Evolutionary conservation across 1,140 invertebrate species (phyloP).

Genomic region (Saxidomus purpurata): DNA sequence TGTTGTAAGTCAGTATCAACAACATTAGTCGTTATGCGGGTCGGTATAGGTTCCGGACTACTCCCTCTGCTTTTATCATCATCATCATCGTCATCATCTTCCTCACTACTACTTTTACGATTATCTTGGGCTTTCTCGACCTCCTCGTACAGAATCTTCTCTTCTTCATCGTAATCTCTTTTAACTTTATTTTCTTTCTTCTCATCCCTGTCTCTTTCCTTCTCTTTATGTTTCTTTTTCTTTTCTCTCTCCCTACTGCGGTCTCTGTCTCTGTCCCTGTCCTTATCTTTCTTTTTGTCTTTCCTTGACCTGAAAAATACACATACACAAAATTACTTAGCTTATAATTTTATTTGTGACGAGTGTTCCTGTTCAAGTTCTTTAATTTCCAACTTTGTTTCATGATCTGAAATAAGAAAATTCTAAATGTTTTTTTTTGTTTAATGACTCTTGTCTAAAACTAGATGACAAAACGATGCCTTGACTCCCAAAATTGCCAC

Average conservation of each 20-base stretch:
- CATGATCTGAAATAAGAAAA: no score
- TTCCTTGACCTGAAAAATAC: constrained; percentile 72
- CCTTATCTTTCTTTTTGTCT: constrained; percentile 71
- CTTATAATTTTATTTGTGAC: no score
- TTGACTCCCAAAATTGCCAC: no score
- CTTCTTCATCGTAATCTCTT: constrained; percentile 77
- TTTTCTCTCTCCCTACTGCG: constrained; percentile 76
- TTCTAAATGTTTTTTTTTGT: no score
- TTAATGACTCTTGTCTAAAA: no score
- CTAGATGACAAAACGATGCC: no score
- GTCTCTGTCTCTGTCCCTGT: constrained; percentile 72
- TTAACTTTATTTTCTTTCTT: constrained; percentile 72
- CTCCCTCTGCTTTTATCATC: constrained; percentile 30
- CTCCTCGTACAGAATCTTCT: constrained; percentile 68
- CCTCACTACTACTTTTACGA: constrained; percentile 72
- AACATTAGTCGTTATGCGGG: not conserved
- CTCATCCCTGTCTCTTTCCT: constrained; percentile 74
- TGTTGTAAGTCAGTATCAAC: constrained; percentile 75
- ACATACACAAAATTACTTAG: not conserved
- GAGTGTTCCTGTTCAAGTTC: no score
- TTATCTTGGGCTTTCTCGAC: constrained; percentile 65
- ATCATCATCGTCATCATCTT: constrained; percentile 66
- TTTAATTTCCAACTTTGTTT: no score
- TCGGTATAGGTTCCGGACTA: constrained; percentile 5
- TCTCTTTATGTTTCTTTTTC: constrained; percentile 71